Evolutionary conservation across 2,888 invertebrate genomes (phyloP), one percentile per base, ranked within the genome.

Genomic region (Microdon myrmicae): DNA sequence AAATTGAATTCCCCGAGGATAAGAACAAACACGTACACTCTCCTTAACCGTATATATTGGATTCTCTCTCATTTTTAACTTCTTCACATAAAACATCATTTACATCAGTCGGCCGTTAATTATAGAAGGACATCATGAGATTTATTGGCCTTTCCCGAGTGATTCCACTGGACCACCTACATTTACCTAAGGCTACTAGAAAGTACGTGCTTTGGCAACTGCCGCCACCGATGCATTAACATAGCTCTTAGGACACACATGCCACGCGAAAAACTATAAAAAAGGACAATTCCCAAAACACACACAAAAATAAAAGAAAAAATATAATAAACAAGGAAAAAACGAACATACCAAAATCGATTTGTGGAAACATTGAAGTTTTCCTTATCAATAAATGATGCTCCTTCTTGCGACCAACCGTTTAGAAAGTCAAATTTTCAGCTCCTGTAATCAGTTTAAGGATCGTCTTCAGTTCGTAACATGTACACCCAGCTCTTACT

Each of bases 381-480:
- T 55, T 35, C 9, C 56, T 61, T 61, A 61, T 61, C 61, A 51
- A 61, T 41, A 49, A 35, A 49, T 20, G 39, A 19, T 31, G 45
- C n/a, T n/a, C n/a, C n/a, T 20, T 10, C 17, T 26, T 29, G 2
- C 26, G 19, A 14, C 23, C 17, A n/a, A n/a, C n/a, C 38, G 12
- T 41, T 35, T 13, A 8, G 26, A 39, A 39, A 22, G 45, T 53
- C 31, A 23, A 54, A 53, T 35, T 43, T 43, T 37, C 43, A 10
- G 6, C 26, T 23, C n/a, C 25, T 26, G 29, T 45, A 39, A 13
- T 22, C 31, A 14, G 31, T 7, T n/a, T 23, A 32, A 26, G 44
- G 9, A 9, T 32, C 39, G 14, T 41, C 41, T 39, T 45, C 34
- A n/a, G n/a, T 20, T 31, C 25, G 44, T 31, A 16, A 9, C 14